Percentiles rank a stretch among this genome's conserved stretches.
Evolutionary conservation across 2,113 vertebrate genomes (phyloP).

Genomic region (Phylloscopus trochilus): DNA sequence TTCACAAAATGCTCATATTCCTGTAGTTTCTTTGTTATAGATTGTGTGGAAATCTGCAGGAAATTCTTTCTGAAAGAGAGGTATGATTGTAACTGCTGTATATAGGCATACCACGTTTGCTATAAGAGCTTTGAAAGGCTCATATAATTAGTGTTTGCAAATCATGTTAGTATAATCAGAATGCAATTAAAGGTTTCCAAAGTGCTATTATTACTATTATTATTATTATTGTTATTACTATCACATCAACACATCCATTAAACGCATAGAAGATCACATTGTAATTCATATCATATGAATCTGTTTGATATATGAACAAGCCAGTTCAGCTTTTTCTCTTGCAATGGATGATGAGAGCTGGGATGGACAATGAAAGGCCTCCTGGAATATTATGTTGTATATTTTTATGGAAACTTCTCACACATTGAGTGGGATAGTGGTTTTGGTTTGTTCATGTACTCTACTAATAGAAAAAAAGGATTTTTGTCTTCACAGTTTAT

Average conservation of each 20-base stretch:
- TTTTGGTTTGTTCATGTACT: not conserved
- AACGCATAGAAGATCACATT: not conserved
- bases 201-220: not conserved
- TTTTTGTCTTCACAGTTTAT: not conserved
- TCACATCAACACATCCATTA: not conserved
- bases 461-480: not conserved
- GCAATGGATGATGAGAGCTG: not conserved
- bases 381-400: not conserved
- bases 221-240: not conserved
- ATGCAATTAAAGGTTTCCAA: not conserved
- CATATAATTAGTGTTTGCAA: conserved; percentile 44
- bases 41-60: not conserved
- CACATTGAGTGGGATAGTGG: not conserved
- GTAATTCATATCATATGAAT: not conserved
- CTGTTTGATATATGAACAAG: not conserved
- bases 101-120: not conserved
- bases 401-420: not conserved
- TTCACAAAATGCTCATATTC: not conserved
- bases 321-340: not conserved
- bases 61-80: conserved; percentile 10
- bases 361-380: not conserved
- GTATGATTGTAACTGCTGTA: not conserved
- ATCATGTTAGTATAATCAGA: conserved; percentile 27
- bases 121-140: not conserved
- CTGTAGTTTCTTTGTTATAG: not conserved